A percentile compares a stretch with the other conserved stretches of the same genome.
These are phyloP conservation scores for Euura lappo DNA, from an alignment of 1,140 invertebrate species.

Conservation along the genomic window DNA sequence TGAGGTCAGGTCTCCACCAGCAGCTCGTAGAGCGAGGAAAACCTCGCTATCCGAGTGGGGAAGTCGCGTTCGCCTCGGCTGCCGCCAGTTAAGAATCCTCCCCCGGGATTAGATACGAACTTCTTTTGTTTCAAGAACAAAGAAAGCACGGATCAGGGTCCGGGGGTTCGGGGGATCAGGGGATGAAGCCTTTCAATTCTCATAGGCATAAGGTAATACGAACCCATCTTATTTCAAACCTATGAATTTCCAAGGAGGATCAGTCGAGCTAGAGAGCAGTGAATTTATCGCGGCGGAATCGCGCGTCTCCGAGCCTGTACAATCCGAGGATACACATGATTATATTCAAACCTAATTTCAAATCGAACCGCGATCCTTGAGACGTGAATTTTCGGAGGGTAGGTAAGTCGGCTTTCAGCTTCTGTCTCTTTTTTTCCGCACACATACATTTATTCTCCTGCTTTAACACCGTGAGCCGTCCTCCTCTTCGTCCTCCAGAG, in stretches of 20 bases:
- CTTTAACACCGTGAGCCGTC: background rate
- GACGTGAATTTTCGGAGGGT: background rate
- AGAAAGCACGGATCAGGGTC: background rate
- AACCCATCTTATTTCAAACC: too few relatives aligned
- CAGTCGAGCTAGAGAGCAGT: too few relatives aligned
- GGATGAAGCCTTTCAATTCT: background rate
- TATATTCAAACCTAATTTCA: conserved; percentile 3
- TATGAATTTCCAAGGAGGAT: too few relatives aligned
- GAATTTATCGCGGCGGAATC: too few relatives aligned
- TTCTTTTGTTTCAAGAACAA: conserved; percentile 1
- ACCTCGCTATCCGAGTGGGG: background rate
- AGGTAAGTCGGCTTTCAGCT: background rate
- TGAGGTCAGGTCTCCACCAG: background rate
- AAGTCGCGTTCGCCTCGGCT: background rate
- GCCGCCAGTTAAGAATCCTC: background rate
- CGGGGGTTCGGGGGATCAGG: background rate
- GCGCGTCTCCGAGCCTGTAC: background rate
- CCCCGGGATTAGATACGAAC: background rate
- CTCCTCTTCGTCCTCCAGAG: background rate
- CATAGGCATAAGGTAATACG: background rate
- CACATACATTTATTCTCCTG: background rate
- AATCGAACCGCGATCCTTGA: background rate
- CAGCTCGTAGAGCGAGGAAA: background rate
- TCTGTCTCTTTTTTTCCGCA: background rate
- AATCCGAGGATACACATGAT: background rate